These are phyloP conservation scores for Nesoenas mayeri DNA, from an alignment of 2,113 vertebrate genomes.

Conservation along the genomic window DNA sequence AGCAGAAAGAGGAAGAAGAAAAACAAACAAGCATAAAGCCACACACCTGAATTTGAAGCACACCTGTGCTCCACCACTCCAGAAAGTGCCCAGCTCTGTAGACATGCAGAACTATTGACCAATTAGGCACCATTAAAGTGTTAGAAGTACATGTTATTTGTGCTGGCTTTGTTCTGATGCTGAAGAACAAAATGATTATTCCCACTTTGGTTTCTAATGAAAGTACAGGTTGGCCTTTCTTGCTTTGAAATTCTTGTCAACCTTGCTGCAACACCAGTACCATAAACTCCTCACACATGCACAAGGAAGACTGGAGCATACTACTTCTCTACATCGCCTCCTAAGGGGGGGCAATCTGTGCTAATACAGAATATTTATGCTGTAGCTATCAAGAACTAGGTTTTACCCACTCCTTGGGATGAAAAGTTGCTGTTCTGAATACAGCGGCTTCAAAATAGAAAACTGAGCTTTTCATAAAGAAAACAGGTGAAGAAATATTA, in stretches of 20 bases:
- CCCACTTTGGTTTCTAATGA: not conserved
- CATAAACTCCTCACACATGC: not conserved
- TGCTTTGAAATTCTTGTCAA: not conserved
- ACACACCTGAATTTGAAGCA: not conserved
- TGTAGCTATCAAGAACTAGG: rapidly evolving
- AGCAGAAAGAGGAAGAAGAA: not conserved
- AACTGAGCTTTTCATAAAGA: not conserved
- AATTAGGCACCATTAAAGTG: not conserved
- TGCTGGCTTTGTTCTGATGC: not conserved
- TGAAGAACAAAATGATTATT: not conserved
- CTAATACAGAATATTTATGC: not conserved
- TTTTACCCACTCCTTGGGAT: not conserved
- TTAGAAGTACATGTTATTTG: not conserved
- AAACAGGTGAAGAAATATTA: not conserved
- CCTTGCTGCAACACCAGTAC: not conserved
- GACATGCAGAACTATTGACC: not conserved
- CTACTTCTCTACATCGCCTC: not conserved
- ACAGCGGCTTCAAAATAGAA: not conserved
- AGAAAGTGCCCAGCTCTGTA: not conserved
- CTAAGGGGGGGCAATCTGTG: not conserved
- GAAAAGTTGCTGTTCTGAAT: not conserved
- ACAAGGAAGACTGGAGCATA: not conserved
- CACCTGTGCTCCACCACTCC: not conserved
- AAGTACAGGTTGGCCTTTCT: not conserved
- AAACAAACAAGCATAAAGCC: not conserved